A percentile compares a stretch with the other conserved stretches of the same genome.
These are phyloP conservation scores for Lepus europaeus DNA, from an alignment of 2,113 vertebrate genomes.

Conservation along the genomic window DNA sequence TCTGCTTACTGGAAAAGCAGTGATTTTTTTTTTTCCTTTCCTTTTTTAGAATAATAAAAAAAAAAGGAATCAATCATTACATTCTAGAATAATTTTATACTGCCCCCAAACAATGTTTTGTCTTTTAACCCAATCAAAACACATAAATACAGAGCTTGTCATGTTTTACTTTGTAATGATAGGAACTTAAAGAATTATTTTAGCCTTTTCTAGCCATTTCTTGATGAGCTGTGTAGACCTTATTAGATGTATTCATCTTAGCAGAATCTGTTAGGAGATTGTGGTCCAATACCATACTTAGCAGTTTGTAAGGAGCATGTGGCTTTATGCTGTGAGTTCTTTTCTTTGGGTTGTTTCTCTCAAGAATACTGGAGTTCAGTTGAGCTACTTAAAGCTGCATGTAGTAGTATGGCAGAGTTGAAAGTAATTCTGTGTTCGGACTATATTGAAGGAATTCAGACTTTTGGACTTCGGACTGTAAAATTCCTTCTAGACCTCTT, in stretches of 20 bases:
- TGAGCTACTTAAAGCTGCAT: conserved; percentile 43
- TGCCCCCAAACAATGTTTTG: neutral
- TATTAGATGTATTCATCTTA: conserved; percentile 35
- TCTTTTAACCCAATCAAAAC: conserved; percentile 49
- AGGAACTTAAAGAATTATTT: neutral
- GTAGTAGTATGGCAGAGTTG: neutral
- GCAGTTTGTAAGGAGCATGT: neutral
- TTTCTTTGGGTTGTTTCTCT: conserved; percentile 45
- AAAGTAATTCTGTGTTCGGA: conserved; percentile 56
- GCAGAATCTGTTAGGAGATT: conserved; percentile 26
- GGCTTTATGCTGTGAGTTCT: conserved; percentile 26
- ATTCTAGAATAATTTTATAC: conserved; percentile 62
- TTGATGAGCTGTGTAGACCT: conserved; percentile 26
- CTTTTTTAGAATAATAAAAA: conserved; percentile 49
- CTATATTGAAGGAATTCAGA: conserved; percentile 36
- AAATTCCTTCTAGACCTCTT: conserved; percentile 13
- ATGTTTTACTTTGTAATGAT: conserved; percentile 53
- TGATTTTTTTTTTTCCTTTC: neutral
- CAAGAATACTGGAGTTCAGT: conserved; percentile 58
- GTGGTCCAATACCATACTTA: neutral
- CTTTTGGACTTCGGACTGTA: conserved; percentile 8
- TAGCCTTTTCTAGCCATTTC: conserved; percentile 42
- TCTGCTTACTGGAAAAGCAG: conserved; percentile 64
- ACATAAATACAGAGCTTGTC: conserved; percentile 27
- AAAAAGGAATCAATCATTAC: conserved; percentile 28